Base-by-base conservation (phyloP, 2,113 vertebrate species). In the Mesembrinibis cayennensis region DNA sequence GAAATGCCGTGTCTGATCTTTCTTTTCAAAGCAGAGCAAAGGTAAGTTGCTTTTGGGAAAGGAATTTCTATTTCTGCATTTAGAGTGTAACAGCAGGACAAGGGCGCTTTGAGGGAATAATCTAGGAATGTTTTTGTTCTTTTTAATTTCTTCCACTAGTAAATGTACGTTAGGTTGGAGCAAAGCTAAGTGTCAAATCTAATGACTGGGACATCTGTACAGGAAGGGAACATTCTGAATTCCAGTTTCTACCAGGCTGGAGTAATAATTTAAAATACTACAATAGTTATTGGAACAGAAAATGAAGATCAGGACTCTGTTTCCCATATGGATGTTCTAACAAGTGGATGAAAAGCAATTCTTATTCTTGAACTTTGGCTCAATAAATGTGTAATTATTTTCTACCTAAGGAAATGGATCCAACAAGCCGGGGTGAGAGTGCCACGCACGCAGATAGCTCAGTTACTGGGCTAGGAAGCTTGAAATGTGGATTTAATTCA, bases 11-110 rank as follows among this genome's bases (percentile, higher is more conserved):
- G 11, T 23, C 32, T 76, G 49, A 52, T 32, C 20, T 69, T 85
- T 76, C 32, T 65, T 89, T 86, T 76, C 27, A 70, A 69, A 81
- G 26, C 25, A 81, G 29, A 94, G 26, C 3, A 25, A 29, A 59
- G 11, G 4, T 53, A 65, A 47, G 20, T 5, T 50, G 19, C 5
- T 74, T 69, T 74, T 15, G 19, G 16, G 55, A 85, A 61, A 50
- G 8, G 10, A 81, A 32, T 50, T 80, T 56, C 32, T 49, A 7
- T 47, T 66, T 79, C 21, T 38, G 10, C 72, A 11, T 30, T 76
- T n/a, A 78, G 16, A 65, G 4, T 0, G 0, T 44, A 62, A 44
- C 7, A 56, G 10, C 23, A 70, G 22, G 13, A 44, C 3, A 2
- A 16, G 17, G 38, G 13, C 6, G 5, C 29, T 58, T 58, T 16